Percentiles rank a stretch among this genome's conserved stretches.
phyloP scores from a whole-genome alignment of 2,113 vertebrate species.

The Tachysurus fulvidraco region DNA sequence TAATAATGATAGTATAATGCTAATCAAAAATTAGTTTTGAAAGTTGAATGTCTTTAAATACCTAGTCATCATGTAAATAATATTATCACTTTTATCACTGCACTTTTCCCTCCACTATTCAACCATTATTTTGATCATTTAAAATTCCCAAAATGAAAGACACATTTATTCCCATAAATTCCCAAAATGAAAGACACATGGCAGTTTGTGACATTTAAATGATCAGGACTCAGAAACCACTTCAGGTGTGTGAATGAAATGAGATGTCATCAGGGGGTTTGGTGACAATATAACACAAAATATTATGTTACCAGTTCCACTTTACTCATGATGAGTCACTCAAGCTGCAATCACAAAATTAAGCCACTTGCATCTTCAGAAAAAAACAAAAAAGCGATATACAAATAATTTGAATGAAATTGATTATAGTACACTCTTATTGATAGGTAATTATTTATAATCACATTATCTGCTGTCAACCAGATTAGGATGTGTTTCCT shows the following conservation, averaged over 20 bases:
- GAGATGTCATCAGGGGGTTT: constrained; percentile 14
- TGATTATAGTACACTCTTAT: too few species aligned
- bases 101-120: not conserved
- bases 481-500: too few species aligned
- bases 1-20: not conserved
- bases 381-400: constrained; percentile 1
- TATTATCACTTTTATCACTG: not conserved
- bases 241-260: constrained; percentile 3
- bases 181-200: not conserved
- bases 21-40: not conserved
- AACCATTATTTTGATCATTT: not conserved
- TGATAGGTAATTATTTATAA: too few species aligned
- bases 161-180: too few species aligned
- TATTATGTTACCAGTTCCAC: constrained; percentile 1
- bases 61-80: not conserved
- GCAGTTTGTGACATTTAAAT: not conserved
- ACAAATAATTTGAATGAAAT: too few species aligned
- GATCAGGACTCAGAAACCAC: not conserved
- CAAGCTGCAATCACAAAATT: not conserved
- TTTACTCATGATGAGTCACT: constrained; percentile 3
- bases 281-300: not conserved
- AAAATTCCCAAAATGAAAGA: not conserved
- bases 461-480: too few species aligned
- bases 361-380: not conserved
- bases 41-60: not conserved